These are phyloP conservation scores for Kryptolebias ocellatus DNA, from an alignment of 2,797 vertebrate species.

Conservation along the genomic window DNA sequence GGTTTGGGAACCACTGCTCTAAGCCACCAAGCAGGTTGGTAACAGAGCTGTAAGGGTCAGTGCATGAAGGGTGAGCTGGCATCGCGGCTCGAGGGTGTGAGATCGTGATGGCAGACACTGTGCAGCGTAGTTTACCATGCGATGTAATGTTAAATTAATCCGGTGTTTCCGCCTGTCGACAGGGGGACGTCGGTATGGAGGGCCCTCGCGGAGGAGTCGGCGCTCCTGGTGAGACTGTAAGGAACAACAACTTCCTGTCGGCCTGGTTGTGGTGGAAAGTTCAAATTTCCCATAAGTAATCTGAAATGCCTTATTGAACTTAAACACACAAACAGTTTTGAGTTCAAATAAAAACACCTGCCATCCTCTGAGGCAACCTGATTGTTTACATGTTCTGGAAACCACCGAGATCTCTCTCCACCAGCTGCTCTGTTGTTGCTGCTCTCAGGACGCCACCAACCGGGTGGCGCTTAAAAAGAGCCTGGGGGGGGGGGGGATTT, in stretches of 20 bases:
- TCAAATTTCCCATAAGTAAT: neutral
- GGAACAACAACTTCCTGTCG: constrained; percentile 34
- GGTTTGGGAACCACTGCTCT: too few species aligned
- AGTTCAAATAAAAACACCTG: neutral
- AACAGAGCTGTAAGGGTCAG: too few species aligned
- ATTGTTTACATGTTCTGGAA: constrained; percentile 5
- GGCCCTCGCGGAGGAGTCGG: constrained; percentile 81
- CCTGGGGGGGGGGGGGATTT: neutral
- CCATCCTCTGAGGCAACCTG: neutral
- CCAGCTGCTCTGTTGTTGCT: neutral
- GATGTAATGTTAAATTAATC: neutral
- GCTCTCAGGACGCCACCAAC: neutral
- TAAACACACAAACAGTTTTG: neutral
- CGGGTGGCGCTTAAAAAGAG: neutral
- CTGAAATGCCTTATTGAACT: neutral
- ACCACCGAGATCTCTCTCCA: constrained; percentile 6
- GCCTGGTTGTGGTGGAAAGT: neutral
- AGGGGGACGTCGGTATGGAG: constrained; percentile 79
- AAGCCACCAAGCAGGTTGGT: too few species aligned
- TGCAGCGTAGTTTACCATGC: neutral
- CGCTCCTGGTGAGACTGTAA: constrained; percentile 73
- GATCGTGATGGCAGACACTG: neutral
- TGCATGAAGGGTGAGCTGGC: too few species aligned
- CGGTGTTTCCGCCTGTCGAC: neutral
- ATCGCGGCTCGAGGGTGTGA: too few species aligned